Percentiles rank a stretch among this genome's conserved stretches.
Conservation (phyloP, 2,888 invertebrate genomes). For the Gari tellinella region DNA sequence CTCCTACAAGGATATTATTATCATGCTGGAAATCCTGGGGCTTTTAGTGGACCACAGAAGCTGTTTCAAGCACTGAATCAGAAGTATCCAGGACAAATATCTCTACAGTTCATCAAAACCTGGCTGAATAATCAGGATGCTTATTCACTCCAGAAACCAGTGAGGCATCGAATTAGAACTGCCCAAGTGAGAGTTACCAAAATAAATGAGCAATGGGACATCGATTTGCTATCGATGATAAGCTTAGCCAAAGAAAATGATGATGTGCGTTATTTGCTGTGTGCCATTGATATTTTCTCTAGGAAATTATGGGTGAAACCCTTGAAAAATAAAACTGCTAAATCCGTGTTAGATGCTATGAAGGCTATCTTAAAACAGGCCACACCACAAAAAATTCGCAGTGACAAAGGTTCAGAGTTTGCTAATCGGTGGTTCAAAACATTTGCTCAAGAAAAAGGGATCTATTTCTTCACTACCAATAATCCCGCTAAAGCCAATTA, state of each 20-base stretch:
- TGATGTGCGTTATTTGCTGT: conserved; percentile 42
- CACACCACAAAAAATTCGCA: conserved; percentile 20
- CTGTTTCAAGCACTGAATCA: conserved; percentile 25
- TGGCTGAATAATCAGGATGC: conserved; percentile 15
- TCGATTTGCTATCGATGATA: conserved; percentile 35
- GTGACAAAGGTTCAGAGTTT: conserved; percentile 27
- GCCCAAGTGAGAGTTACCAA: conserved; percentile 42
- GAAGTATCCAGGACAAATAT: conserved; percentile 40
- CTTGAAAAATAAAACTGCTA: conserved; percentile 35
- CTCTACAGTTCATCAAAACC: conserved; percentile 14
- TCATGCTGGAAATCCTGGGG: conserved; percentile 30
- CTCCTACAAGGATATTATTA: conserved; percentile 42
- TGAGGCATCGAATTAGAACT: conserved; percentile 27
- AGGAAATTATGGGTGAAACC: conserved; percentile 49
- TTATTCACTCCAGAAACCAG: conserved; percentile 40
- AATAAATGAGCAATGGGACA: conserved; percentile 40
- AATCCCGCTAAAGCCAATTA: conserved; percentile 24
- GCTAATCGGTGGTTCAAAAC: conserved; percentile 21
- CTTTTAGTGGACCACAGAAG: conserved; percentile 35
- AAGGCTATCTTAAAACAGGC: conserved; percentile 19
- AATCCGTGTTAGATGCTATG: conserved; percentile 27
- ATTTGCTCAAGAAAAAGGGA: conserved; percentile 11
- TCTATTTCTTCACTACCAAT: conserved; percentile 22
- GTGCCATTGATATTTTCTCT: conserved; percentile 41
- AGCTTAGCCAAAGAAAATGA: conserved; percentile 38